These are phyloP conservation scores for Neomonachus schauinslandi DNA, from an alignment of 2,113 vertebrate species.

Conservation along the genomic window DNA sequence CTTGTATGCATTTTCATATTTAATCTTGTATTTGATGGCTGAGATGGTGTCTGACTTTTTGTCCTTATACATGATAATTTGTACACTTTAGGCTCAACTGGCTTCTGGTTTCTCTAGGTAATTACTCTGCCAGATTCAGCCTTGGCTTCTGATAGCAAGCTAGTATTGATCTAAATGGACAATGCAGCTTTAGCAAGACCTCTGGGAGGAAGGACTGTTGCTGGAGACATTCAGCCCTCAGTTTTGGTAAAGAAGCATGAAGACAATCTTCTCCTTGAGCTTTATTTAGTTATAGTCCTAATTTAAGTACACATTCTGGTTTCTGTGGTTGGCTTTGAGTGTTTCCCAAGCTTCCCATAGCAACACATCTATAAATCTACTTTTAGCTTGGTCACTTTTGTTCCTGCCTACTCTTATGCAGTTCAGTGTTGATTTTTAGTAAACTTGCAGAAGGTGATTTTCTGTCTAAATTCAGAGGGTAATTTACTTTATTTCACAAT, in stretches of 20 bases:
- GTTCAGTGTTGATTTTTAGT: neutral
- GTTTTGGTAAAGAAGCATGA: neutral
- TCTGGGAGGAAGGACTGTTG: neutral
- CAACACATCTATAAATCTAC: neutral
- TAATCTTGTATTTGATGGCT: neutral
- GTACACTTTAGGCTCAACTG: neutral
- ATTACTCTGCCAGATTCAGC: neutral
- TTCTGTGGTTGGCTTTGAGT: neutral
- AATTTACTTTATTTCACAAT: conserved; percentile 15
- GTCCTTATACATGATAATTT: neutral
- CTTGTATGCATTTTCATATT: neutral
- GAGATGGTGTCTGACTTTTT: neutral
- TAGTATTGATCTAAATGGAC: neutral
- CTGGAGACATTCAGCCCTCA: neutral
- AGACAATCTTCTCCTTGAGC: neutral
- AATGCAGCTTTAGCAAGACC: neutral
- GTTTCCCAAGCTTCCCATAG: neutral
- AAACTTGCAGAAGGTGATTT: neutral
- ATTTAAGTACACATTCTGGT: neutral
- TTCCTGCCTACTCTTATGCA: neutral
- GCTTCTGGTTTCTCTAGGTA: conserved; percentile 8
- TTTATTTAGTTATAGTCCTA: neutral
- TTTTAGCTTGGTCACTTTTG: neutral
- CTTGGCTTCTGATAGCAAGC: neutral
- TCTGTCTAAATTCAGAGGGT: neutral